Conservation (phyloP, 2,113 vertebrate species). For the Merops nubicus region DNA sequence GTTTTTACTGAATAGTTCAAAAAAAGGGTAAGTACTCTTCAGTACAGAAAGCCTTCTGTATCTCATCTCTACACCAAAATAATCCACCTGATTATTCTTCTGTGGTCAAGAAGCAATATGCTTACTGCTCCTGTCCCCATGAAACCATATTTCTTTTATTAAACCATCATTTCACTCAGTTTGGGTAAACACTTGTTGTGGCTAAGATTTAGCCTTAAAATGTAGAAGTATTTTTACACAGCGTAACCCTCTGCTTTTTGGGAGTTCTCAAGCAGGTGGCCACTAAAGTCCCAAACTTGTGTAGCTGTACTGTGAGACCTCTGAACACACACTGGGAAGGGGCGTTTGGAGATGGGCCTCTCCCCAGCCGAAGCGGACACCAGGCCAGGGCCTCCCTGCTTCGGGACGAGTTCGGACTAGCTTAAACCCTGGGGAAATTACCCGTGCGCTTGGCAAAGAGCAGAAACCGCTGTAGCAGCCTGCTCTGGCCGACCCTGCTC, state of each 20-base stretch:
- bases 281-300: fast-evolving
- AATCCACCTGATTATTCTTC: background rate
- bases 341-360: background rate
- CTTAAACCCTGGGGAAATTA: background rate
- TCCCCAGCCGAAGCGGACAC: background rate
- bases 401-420: background rate
- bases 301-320: background rate
- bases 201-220: background rate
- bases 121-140: background rate
- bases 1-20: background rate
- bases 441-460: background rate
- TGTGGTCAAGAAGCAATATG: background rate
- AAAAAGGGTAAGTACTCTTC: background rate
- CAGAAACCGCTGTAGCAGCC: fast-evolving
- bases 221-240: fast-evolving
- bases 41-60: background rate
- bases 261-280: no score
- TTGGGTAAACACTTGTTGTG: background rate
- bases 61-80: background rate
- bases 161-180: background rate
- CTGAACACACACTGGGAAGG: fast-evolving
- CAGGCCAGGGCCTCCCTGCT: background rate
- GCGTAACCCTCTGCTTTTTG: background rate
- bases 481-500: background rate
- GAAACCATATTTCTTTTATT: background rate